Evolutionary conservation across 2,888 invertebrate genomes (phyloP).

Genomic region (Seira musarum): DNA sequence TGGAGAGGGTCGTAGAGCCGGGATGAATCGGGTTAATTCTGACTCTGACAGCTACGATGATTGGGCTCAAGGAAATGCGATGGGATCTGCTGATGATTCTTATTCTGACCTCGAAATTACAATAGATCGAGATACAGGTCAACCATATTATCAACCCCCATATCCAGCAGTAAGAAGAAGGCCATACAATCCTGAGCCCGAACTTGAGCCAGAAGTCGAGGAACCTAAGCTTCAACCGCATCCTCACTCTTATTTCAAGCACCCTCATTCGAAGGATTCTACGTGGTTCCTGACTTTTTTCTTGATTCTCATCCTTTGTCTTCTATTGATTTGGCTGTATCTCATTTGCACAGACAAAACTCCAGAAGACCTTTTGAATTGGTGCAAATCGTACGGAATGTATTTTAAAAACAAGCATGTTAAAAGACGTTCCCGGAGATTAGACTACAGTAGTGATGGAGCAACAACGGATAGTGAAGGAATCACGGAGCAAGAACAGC

Average conservation of each 20-base stretch:
- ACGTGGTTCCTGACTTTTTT: slow-evolving; percentile 32
- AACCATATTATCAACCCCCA: neutral
- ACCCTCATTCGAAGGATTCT: neutral
- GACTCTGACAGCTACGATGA: no score
- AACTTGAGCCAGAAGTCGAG: neutral
- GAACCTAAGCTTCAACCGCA: neutral
- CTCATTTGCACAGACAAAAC: neutral
- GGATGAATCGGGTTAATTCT: no score
- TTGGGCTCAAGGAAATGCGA: no score
- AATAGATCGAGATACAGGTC: neutral
- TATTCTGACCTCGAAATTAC: slow-evolving; percentile 15
- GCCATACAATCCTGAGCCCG: neutral
- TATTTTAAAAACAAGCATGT: slow-evolving; percentile 10
- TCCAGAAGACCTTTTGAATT: neutral
- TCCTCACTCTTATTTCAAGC: no score
- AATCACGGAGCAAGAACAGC: neutral
- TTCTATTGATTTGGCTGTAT: neutral
- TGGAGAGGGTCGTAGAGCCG: no score
- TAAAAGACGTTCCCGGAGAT: neutral
- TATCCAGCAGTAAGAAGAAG: neutral
- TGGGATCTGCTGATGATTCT: no score
- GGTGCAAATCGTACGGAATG: neutral
- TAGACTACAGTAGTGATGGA: neutral
- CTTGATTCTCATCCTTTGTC: slow-evolving; percentile 20
- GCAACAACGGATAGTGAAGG: neutral